Evolutionary conservation across 2,888 invertebrate species (phyloP).

Genomic region (Caenorhabditis sinica): DNA sequence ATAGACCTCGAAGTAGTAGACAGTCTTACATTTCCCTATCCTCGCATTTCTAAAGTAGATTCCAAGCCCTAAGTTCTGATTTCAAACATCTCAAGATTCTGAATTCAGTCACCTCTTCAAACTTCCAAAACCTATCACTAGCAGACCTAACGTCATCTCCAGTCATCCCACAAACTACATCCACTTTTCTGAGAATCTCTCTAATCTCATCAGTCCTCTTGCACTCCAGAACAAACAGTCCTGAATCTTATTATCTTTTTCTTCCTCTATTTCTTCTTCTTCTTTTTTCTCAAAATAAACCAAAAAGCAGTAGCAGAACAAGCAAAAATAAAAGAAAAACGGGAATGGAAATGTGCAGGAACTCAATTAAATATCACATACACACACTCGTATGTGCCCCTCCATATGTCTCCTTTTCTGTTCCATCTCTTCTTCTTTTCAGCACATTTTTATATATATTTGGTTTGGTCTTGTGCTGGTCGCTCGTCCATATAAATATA

Average conservation of each 20-base stretch:
- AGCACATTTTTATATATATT: slow-evolving; percentile 3
- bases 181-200: too few species aligned
- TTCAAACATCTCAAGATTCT: too few species aligned
- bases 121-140: too few species aligned
- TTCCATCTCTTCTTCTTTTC: slow-evolving; percentile 21
- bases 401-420: slow-evolving; percentile 16
- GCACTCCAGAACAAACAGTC: not conserved
- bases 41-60: too few species aligned
- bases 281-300: not conserved
- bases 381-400: not conserved
- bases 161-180: too few species aligned
- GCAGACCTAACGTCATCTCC: too few species aligned
- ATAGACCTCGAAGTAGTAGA: too few species aligned
- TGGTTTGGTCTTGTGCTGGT: slow-evolving; percentile 6
- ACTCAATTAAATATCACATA: slow-evolving; percentile 48
- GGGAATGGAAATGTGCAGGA: slow-evolving; percentile 12
- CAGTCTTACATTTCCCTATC: too few species aligned
- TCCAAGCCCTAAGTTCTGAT: too few species aligned
- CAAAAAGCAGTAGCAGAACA: not conserved
- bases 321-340: not conserved
- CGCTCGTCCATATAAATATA: not conserved
- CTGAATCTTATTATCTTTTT: slow-evolving; percentile 4
- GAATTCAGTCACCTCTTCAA: too few species aligned
- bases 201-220: not conserved
- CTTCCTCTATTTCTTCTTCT: too few species aligned